Percentiles rank a stretch among this genome's conserved stretches.
phyloP scores from a whole-genome alignment of 2,113 vertebrate species.

The Mionectes macconnelli region DNA sequence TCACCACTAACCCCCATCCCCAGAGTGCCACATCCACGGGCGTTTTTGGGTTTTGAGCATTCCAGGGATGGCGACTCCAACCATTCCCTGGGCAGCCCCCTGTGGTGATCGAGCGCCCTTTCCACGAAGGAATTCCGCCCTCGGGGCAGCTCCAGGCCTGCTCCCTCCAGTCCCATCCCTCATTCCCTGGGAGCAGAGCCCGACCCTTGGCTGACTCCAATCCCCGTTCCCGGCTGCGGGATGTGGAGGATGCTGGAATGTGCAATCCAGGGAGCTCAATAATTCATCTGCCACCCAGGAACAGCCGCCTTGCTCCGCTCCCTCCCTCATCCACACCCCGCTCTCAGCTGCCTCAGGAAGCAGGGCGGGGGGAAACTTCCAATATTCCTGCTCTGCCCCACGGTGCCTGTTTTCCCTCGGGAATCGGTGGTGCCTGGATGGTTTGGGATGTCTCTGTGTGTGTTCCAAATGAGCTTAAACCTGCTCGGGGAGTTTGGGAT shows the following conservation, averaged over 20 bases:
- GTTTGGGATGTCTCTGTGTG: not conserved
- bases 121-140: not conserved
- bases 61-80: not conserved
- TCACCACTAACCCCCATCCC: not conserved
- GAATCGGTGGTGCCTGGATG: rapidly evolving
- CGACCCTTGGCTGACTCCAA: rapidly evolving
- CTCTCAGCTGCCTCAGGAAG: not conserved
- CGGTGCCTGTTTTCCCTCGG: rapidly evolving
- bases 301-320: not conserved
- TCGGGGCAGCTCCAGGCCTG: not conserved
- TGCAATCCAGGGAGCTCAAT: not conserved
- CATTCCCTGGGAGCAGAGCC: not conserved
- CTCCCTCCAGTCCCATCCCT: not conserved
- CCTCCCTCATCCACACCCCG: not conserved
- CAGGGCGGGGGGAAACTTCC: too few relatives aligned
- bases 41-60: rapidly evolving
- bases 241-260: constrained; percentile 1
- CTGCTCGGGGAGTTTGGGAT: not conserved
- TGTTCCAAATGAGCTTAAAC: not conserved
- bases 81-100: not conserved
- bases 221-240: not conserved
- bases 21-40: not conserved
- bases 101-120: too few relatives aligned
- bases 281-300: constrained; percentile 47
- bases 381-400: not conserved